Conservation (phyloP, 2,888 invertebrate species). For the Torymus aiolomorphi region DNA sequence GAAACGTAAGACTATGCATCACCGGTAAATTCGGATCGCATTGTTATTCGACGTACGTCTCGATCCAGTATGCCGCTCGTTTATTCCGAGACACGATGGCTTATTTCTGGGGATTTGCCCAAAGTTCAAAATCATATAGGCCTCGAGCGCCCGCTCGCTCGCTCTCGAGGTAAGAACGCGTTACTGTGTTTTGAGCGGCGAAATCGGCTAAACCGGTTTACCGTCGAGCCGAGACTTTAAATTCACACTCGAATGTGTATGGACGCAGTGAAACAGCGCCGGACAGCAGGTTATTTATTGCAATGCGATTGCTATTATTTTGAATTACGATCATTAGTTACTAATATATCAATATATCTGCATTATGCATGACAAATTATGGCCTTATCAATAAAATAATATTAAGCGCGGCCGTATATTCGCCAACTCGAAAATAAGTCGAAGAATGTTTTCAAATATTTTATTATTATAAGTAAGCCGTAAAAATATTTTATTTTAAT, state of each 20-base stretch:
- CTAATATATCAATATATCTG: slow-evolving; percentile 55
- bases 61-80: slow-evolving; percentile 49
- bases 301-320: slow-evolving; percentile 52
- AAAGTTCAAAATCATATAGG: slow-evolving; percentile 48
- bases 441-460: slow-evolving; percentile 32
- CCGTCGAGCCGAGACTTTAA: slow-evolving; percentile 35
- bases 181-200: slow-evolving; percentile 44
- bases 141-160: neutral
- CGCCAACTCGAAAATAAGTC: neutral
- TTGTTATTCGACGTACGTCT: slow-evolving; percentile 70
- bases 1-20: slow-evolving; percentile 71
- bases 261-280: slow-evolving; percentile 49
- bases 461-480: slow-evolving; percentile 47
- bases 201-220: slow-evolving; percentile 55
- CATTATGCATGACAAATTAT: slow-evolving; percentile 50
- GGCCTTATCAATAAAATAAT: slow-evolving; percentile 39
- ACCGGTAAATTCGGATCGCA: slow-evolving; percentile 69
- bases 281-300: slow-evolving; percentile 52
- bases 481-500: slow-evolving; percentile 47
- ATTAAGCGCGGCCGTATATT: slow-evolving; percentile 17
- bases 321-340: slow-evolving; percentile 53
- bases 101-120: slow-evolving; percentile 55
- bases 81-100: slow-evolving; percentile 49
- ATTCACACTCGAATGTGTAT: slow-evolving; percentile 45
- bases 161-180: neutral